Conservation (phyloP, 2,797 vertebrate genomes). For the Sebastiscus albofasciatus region DNA sequence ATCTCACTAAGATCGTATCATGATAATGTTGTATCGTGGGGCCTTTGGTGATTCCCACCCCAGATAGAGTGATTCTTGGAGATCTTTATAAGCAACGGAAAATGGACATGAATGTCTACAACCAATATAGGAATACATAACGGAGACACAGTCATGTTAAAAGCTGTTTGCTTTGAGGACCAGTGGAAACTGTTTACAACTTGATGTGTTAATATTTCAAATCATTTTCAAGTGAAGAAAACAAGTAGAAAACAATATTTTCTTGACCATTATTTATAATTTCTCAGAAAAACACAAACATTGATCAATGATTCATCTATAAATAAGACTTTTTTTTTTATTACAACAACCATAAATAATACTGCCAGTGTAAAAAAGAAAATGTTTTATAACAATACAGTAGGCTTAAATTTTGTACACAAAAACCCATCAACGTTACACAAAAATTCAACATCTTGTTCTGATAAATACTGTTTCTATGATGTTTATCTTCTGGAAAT, state of each 20-base stretch:
- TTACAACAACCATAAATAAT: constrained; percentile 71
- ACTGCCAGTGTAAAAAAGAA: constrained; percentile 72
- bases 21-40: too few relatives aligned
- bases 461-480: constrained; percentile 37
- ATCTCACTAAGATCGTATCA: too few relatives aligned
- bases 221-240: not conserved
- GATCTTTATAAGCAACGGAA: too few relatives aligned
- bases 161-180: too few relatives aligned
- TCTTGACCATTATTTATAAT: constrained; percentile 34
- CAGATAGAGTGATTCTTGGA: too few relatives aligned
- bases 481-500: not conserved
- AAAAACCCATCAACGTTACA: constrained; percentile 35
- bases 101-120: not conserved
- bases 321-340: constrained; percentile 49
- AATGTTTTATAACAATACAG: constrained; percentile 48
- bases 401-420: constrained; percentile 39
- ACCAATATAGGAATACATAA: rapidly evolving
- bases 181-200: too few relatives aligned
- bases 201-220: not conserved
- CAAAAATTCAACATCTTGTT: not conserved
- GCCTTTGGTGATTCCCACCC: too few relatives aligned
- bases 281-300: constrained; percentile 43
- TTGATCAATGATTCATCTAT: constrained; percentile 42
- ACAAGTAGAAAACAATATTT: not conserved
- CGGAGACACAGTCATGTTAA: not conserved